phyloP scores from a whole-genome alignment of 2,888 invertebrate species.

The Campoplex nolae region DNA sequence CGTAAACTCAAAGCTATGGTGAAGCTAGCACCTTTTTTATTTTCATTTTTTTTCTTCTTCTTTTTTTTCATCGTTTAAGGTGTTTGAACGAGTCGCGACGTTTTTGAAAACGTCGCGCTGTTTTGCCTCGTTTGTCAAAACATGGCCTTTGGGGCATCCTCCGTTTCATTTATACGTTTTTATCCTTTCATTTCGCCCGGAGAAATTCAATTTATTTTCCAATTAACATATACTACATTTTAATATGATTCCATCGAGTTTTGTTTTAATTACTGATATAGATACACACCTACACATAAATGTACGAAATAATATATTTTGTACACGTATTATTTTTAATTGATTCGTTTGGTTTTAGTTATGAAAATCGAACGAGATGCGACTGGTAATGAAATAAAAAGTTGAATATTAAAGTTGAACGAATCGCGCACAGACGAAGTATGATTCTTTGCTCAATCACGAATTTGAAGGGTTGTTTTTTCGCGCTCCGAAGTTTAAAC shows the following conservation, averaged over 20 bases:
- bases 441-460: background rate
- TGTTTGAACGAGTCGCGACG: constrained; percentile 19
- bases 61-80: background rate
- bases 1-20: background rate
- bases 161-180: background rate
- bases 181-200: constrained; percentile 3
- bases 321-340: background rate
- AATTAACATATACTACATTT: background rate
- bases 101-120: constrained; percentile 17
- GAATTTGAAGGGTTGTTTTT: constrained; percentile 24
- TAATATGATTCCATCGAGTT: background rate
- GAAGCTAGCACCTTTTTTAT: background rate
- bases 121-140: constrained; percentile 16
- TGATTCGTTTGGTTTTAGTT: constrained; percentile 3
- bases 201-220: constrained; percentile 14
- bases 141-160: constrained; percentile 10
- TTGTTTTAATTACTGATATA: background rate
- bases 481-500: background rate
- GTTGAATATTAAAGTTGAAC: background rate
- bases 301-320: background rate
- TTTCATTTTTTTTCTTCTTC: background rate
- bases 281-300: background rate
- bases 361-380: background rate
- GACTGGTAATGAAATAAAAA: background rate
- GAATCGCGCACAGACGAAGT: background rate